Conservation (phyloP, 2,888 invertebrate genomes). For the Choristoneura rosaceana region DNA sequence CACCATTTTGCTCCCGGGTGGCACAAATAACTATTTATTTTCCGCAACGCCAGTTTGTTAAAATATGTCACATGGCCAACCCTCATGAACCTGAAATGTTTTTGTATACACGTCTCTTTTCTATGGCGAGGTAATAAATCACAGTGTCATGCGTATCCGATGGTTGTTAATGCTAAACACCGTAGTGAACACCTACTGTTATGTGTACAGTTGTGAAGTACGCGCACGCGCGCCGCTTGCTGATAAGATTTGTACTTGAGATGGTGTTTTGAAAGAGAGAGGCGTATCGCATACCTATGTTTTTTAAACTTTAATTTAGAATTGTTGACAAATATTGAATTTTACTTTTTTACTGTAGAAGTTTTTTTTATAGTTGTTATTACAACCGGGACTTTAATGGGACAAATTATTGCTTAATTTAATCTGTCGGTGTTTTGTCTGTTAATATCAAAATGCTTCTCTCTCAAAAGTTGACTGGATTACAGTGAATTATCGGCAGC, state of each 20-base stretch:
- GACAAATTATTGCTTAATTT: too few relatives aligned
- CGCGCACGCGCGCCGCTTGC: constrained; percentile 19
- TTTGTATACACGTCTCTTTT: not conserved
- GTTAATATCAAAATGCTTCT: too few relatives aligned
- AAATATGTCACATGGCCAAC: too few relatives aligned
- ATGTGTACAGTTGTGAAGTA: constrained; percentile 35
- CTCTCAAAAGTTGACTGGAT: too few relatives aligned
- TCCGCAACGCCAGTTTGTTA: too few relatives aligned
- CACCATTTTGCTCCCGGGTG: too few relatives aligned
- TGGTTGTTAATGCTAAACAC: constrained; percentile 20
- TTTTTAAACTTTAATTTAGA: not conserved
- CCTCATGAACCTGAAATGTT: not conserved
- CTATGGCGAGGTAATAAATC: not conserved
- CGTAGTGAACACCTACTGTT: constrained; percentile 1
- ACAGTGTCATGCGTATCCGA: constrained; percentile 6
- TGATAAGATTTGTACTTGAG: constrained; percentile 12
- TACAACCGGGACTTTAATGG: too few relatives aligned
- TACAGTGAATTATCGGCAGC: too few relatives aligned
- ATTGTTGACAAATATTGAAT: not conserved
- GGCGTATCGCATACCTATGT: not conserved
- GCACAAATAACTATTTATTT: too few relatives aligned
- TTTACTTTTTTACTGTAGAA: too few relatives aligned
- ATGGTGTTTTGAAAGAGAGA: constrained; percentile 1
- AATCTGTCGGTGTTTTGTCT: too few relatives aligned
- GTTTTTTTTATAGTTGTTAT: too few relatives aligned